Conservation (phyloP, 1,140 invertebrate genomes). For the Bombus picipes region DNA sequence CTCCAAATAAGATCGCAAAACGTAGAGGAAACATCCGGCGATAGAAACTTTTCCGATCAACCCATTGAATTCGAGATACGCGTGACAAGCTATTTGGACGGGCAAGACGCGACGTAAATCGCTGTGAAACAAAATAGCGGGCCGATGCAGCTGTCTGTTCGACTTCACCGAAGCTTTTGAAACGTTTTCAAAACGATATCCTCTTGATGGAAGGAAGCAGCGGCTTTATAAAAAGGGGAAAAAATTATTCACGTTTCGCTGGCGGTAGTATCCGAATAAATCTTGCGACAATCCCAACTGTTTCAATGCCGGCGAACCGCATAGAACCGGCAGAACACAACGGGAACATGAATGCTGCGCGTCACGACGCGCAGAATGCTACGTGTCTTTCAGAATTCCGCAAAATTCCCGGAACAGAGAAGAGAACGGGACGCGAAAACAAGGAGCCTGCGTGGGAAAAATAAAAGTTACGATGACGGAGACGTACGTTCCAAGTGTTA, state of each 20-base stretch:
- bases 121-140: background rate
- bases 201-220: background rate
- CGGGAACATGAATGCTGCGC: background rate
- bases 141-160: background rate
- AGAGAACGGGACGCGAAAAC: background rate
- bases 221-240: background rate
- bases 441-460: background rate
- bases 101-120: too few species aligned
- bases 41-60: background rate
- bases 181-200: background rate
- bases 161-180: background rate
- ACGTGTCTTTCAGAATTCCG: background rate
- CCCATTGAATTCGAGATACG: too few species aligned
- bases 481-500: background rate
- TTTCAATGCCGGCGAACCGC: conserved; percentile 16
- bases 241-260: background rate
- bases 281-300: conserved; percentile 16
- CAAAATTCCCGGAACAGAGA: background rate
- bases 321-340: background rate
- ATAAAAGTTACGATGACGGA: background rate
- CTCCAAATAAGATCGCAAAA: too few species aligned
- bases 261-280: background rate
- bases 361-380: background rate
- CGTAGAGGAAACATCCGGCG: too few species aligned
- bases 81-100: too few species aligned